Conservation (phyloP, 1,140 invertebrate genomes). For the Drosophila leontia region DNA sequence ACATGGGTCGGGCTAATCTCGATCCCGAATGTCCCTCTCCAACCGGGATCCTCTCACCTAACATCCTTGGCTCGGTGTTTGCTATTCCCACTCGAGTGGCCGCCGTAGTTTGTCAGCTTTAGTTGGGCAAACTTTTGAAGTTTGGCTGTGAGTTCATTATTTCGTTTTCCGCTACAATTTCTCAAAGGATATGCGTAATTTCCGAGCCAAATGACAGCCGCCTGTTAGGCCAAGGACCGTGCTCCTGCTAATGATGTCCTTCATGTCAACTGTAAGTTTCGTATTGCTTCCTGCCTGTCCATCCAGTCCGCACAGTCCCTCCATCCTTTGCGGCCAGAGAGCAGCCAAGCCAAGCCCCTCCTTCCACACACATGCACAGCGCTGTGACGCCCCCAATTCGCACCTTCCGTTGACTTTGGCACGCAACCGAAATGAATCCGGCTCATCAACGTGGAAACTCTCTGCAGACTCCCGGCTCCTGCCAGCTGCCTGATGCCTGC, state of each 20-base stretch:
- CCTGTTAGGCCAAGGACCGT: slow-evolving; percentile 37
- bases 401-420: slow-evolving; percentile 49
- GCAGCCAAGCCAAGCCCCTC: background rate
- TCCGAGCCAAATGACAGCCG: slow-evolving; percentile 50
- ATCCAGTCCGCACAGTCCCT: background rate
- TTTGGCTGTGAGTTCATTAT: slow-evolving; percentile 59
- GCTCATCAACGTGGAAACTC: slow-evolving; percentile 57
- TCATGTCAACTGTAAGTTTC: slow-evolving; percentile 46
- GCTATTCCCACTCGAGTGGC: slow-evolving; percentile 35
- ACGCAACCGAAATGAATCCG: slow-evolving; percentile 64
- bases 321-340: slow-evolving; percentile 10
- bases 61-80: slow-evolving; percentile 18
- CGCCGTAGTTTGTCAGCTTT: slow-evolving; percentile 52
- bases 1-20: slow-evolving; percentile 54
- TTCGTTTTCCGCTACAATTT: slow-evolving; percentile 64
- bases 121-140: slow-evolving; percentile 40
- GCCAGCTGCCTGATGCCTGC: background rate
- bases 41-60: background rate
- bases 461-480: slow-evolving; percentile 42
- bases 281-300: slow-evolving; percentile 37
- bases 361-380: background rate
- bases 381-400: slow-evolving; percentile 24
- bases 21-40: slow-evolving; percentile 8
- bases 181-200: slow-evolving; percentile 77
- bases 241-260: slow-evolving; percentile 63